Base-by-base conservation (phyloP, 2,888 invertebrate species). In the Cheilosia urbana region DNA sequence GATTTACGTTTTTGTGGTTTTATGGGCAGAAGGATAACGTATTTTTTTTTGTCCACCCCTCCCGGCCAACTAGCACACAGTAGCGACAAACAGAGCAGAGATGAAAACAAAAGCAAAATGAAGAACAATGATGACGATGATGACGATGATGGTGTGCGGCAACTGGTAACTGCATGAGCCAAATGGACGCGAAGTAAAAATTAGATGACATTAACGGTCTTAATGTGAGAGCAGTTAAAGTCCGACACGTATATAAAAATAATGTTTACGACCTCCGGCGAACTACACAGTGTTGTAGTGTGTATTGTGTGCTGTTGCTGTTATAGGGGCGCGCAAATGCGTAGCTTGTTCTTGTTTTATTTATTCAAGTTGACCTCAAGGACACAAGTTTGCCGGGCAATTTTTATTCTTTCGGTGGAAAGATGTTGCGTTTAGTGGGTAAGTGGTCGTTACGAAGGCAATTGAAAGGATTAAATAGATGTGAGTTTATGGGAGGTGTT, bases 171-270 rank as follows among this genome's bases (percentile, higher is more conserved):
- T 15, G 34, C 40, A 58, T 21, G n/a, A 53, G 71, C 60, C 45
- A 69, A 63, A 65, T 77, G 75, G 84, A 75, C 84, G 71, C 60
- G 60, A 72, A 68, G 76, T 72, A 81, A 81, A 85, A 85, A 85
- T 85, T 85, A 85, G 81, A 85, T 81, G 85, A 85, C 81, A 85
- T 85, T 85, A 85, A 81, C 81, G 81, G 76, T 81, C 76, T 85
- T 58, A 81, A 79, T 84, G 80, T 80, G 79, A 37, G 75, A 84
- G 60, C 81, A 85, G 85, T 80, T 85, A 72, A 81, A 81, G 76
- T 53, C 47, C 66, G 63, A 85, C 85, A 85, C 69, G 80, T 76
- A 80, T 76, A 80, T 19, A 51, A 51, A 51, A 85, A 85, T 68
- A 81, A 72, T 77, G 81, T 85, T 85, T 80, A 84, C 80, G 84